Evolutionary conservation across 2,797 vertebrate species (phyloP), one percentile per base, ranked within the genome.

Genomic region (Mus spretus): DNA sequence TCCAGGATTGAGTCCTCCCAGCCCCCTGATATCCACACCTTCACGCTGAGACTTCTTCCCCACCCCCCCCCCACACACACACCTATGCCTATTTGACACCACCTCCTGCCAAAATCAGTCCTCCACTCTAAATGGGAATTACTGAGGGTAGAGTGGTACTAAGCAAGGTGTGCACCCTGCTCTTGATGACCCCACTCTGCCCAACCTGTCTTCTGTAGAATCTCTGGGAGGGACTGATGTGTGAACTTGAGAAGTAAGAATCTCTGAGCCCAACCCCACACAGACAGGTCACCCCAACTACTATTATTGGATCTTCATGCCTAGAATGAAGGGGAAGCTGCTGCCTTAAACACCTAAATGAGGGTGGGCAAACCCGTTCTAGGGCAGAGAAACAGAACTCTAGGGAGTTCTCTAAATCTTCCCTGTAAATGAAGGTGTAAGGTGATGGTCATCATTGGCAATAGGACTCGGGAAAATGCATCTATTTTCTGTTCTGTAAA

Each of bases 401-500:
- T 79, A 74, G 44, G 57, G 77, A 55, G 77, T 19, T 24, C 40
- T 57, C 53, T 50, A 40, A 77, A 53, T 90, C 55, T 92, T 15
- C 44, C 61, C 85, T 34, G 67, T 59, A 77, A 61, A 67, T 59
- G 15, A 85, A 74, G 67, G 59, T 37, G 47, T 88, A 57, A 90
- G 89, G n/a, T 17, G 44, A 13, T 11, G 74, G 65, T n/a, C 31
- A 31, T 86, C 15, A 1, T 31, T 47, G 67, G 63, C 67, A 34
- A n/a, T 0, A 59, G 59, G 53, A 88, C 47, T 53, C 24, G 15
- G 26, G 20, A 40, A 74, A 96, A 26, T 65, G 44, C 34, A 14
- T 70, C 17, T 50, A 26, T 91, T 87, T 95, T 77, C 61, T 91
- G n/a, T 57, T 59, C 65, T 92, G 84, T 92, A 88, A 93, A 82